phyloP scores from a whole-genome alignment of 2,113 vertebrate species.

The Rattus rattus region DNA sequence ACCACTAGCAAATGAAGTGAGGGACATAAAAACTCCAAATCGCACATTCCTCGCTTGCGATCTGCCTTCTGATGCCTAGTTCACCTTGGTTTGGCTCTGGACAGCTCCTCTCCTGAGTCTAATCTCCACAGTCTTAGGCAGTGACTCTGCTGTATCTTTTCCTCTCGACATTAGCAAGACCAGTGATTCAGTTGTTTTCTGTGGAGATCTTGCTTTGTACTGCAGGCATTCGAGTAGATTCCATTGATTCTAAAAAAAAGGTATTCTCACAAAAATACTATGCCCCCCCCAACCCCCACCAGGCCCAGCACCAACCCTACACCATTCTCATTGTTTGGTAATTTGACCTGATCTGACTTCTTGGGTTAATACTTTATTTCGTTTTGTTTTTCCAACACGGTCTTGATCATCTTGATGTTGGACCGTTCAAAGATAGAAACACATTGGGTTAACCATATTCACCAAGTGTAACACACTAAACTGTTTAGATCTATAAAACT shows the following conservation, averaged over 20 bases:
- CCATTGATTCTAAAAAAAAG: not conserved
- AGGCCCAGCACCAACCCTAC: not conserved
- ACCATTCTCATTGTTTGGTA: not conserved
- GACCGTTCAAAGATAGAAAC: not conserved
- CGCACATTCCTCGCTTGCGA: not conserved
- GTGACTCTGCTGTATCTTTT: not conserved
- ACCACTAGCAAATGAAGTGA: not conserved
- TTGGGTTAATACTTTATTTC: not conserved
- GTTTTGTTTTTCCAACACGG: not conserved
- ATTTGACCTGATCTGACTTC: not conserved
- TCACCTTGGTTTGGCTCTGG: not conserved
- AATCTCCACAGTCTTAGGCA: not conserved
- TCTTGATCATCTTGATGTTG: slow-evolving; percentile 4
- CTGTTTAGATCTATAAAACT: not conserved
- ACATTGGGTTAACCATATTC: not conserved
- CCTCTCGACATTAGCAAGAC: not conserved
- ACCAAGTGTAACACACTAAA: not conserved
- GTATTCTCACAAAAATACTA: not conserved
- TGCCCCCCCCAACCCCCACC: too few species aligned
- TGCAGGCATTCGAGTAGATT: not conserved
- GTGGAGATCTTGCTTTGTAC: not conserved
- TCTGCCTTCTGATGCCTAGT: not conserved
- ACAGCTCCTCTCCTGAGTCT: not conserved
- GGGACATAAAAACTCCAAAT: not conserved
- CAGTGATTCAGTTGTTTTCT: not conserved